These are phyloP conservation scores for Mesorhabditis belari DNA, from an alignment of 2,888 invertebrate genomes.

Conservation along the genomic window DNA sequence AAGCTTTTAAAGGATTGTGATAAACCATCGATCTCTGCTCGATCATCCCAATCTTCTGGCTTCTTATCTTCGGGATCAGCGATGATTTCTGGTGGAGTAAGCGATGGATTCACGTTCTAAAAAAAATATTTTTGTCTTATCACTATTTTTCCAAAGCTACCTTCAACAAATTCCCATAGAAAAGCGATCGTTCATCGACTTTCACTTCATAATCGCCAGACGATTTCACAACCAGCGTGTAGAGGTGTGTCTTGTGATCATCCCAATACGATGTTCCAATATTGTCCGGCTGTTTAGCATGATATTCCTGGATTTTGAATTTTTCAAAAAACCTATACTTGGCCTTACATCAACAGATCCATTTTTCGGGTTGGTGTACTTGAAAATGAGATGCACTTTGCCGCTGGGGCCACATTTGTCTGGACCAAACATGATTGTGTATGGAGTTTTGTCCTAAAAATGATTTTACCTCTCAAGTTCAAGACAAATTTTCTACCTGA, in stretches of 20 bases:
- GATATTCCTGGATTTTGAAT: conserved; percentile 69
- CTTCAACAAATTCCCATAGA: conserved; percentile 38
- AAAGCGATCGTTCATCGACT: conserved; percentile 66
- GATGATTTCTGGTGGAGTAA: conserved; percentile 88
- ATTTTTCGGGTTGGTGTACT: conserved; percentile 86
- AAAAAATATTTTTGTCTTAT: not conserved
- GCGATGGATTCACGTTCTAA: conserved; percentile 65
- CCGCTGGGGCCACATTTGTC: conserved; percentile 96
- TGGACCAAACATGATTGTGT: conserved; percentile 98
- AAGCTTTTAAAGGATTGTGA: not conserved
- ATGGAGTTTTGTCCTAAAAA: conserved; percentile 79
- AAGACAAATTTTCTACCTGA: conserved; percentile 3
- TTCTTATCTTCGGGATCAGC: conserved; percentile 76
- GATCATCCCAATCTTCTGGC: conserved; percentile 93
- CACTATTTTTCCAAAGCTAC: conserved; percentile 10
- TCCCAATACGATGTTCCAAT: conserved; percentile 65
- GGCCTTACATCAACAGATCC: conserved; percentile 66
- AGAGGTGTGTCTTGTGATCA: conserved; percentile 85
- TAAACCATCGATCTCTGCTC: conserved; percentile 59
- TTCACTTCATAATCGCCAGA: conserved; percentile 74
- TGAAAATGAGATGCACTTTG: conserved; percentile 84
- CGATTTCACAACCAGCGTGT: conserved; percentile 70
- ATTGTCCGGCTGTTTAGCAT: conserved; percentile 76
- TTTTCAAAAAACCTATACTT: not conserved
- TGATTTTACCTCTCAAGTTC: not conserved